Evolutionary conservation across 2,888 invertebrate genomes (phyloP).

Genomic region (Protophormia terraenovae): DNA sequence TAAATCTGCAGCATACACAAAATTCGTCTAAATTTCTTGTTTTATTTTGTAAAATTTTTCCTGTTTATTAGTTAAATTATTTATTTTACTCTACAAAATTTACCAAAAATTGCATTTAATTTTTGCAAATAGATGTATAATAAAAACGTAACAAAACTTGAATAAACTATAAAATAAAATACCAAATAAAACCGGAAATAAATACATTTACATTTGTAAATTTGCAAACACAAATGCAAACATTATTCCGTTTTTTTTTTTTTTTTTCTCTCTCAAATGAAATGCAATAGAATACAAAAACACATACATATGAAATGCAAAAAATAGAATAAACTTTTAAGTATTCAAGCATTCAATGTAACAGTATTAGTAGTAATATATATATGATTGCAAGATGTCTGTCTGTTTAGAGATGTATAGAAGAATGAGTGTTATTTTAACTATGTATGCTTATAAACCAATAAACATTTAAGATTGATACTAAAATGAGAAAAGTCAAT

Average conservation of each 20-base stretch:
- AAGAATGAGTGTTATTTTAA: slow-evolving; percentile 29
- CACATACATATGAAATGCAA: slow-evolving; percentile 21
- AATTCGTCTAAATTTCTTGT: background rate
- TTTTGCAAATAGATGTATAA: slow-evolving; percentile 7
- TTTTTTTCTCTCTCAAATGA: no score
- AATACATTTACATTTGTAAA: slow-evolving; percentile 62
- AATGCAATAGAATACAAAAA: slow-evolving; percentile 35
- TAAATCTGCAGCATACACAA: no score
- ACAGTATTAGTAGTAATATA: slow-evolving; percentile 14
- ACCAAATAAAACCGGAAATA: slow-evolving; percentile 57
- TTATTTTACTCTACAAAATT: slow-evolving; percentile 21
- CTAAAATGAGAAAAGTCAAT: no score
- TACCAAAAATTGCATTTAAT: slow-evolving; percentile 15
- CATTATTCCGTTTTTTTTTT: no score
- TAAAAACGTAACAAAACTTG: background rate
- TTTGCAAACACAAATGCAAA: slow-evolving; percentile 52
- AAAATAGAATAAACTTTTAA: slow-evolving; percentile 50
- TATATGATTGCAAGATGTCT: background rate
- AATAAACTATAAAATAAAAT: slow-evolving; percentile 47
- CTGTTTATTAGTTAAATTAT: slow-evolving; percentile 26
- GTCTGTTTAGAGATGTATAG: slow-evolving; percentile 1
- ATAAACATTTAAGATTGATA: no score
- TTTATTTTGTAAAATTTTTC: background rate
- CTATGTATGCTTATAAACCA: no score
- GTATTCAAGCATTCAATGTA: slow-evolving; percentile 42